phyloP scores from a whole-genome alignment of 2,113 vertebrate genomes.

The Podarcis cretensis region DNA sequence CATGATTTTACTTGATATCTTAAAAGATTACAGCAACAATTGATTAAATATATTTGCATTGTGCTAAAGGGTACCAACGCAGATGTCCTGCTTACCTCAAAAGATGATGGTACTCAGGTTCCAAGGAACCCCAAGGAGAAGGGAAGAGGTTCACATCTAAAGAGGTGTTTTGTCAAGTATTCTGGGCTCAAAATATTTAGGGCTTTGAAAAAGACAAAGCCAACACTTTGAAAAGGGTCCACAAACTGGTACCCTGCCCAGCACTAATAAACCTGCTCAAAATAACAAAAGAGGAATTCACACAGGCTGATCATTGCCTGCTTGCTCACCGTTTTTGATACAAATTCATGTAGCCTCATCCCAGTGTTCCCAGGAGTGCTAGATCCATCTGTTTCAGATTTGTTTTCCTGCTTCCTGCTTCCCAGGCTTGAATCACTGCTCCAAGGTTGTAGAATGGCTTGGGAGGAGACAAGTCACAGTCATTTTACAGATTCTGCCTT shows the following conservation, averaged over 20 bases:
- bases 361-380: slow-evolving; percentile 84
- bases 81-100: not conserved
- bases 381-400: slow-evolving; percentile 60
- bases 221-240: not conserved
- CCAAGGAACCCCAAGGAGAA: not conserved
- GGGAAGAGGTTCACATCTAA: not conserved
- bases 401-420: slow-evolving; percentile 76
- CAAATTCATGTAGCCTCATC: slow-evolving; percentile 90
- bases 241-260: not conserved
- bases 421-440: slow-evolving; percentile 84
- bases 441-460: slow-evolving; percentile 86
- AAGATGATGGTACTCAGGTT: not conserved
- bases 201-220: not conserved
- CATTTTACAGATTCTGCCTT: not conserved
- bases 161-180: not conserved
- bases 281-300: rapidly evolving
- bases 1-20: not conserved
- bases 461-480: slow-evolving; percentile 8
- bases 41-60: not conserved
- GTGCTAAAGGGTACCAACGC: not conserved
- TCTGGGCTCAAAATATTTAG: not conserved
- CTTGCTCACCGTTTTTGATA: slow-evolving; percentile 89
- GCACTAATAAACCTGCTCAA: no score
- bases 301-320: not conserved
- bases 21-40: not conserved